Conservation (phyloP, 2,888 invertebrate genomes). For the Acrocera orbiculus region DNA sequence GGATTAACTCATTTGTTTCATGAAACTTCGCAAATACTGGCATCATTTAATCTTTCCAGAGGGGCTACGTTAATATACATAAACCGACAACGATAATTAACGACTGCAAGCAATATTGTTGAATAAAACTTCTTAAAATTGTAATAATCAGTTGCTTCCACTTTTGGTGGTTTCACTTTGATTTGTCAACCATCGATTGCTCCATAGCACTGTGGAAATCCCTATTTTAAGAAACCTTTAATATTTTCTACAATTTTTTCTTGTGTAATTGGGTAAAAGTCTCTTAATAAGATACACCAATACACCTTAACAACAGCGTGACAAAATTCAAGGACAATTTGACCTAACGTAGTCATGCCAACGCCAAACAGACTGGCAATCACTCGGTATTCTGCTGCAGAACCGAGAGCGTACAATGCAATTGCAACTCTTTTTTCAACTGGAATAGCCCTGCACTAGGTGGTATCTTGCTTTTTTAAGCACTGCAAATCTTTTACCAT, state of each 20-base stretch:
- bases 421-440: not conserved
- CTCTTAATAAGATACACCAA: not conserved
- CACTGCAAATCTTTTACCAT: not conserved
- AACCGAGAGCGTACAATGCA: not conserved
- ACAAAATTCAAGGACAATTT: not conserved
- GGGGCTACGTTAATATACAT: no score
- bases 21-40: not conserved
- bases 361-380: not conserved
- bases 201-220: not conserved
- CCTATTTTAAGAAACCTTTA: not conserved
- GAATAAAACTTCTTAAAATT: no score
- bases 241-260: not conserved
- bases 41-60: not conserved
- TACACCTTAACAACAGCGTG: not conserved
- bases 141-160: not conserved
- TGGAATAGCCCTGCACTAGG: not conserved
- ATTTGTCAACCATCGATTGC: slow-evolving; percentile 1
- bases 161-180: not conserved
- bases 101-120: not conserved
- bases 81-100: no score
- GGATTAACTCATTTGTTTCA: not conserved
- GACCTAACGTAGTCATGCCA: not conserved
- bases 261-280: not conserved
- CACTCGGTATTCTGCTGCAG: slow-evolving; percentile 2
- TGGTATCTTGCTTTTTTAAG: not conserved